Evolutionary conservation across 2,888 invertebrate genomes (phyloP).

Genomic region (Pseudanteris insignis): DNA sequence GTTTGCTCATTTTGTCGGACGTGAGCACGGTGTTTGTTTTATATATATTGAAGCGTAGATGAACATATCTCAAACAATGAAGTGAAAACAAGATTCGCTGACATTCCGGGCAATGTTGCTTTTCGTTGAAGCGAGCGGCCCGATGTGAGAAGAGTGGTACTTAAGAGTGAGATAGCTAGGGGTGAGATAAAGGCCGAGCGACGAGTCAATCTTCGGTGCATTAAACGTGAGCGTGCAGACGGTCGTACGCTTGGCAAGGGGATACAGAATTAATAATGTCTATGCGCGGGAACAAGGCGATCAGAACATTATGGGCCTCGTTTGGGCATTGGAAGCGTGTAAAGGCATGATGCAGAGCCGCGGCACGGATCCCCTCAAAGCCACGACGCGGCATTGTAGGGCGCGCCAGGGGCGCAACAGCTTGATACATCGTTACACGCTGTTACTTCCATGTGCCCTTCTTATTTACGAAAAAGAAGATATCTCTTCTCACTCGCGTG

Average conservation of each 20-base stretch:
- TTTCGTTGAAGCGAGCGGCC: slow-evolving; percentile 33
- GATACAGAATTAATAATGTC: slow-evolving; percentile 65
- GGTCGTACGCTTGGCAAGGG: slow-evolving; percentile 47
- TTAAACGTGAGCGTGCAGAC: slow-evolving; percentile 32
- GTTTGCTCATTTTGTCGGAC: slow-evolving; percentile 22
- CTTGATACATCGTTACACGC: slow-evolving; percentile 67
- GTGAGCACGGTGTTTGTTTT: slow-evolving; percentile 24
- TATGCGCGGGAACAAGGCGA: slow-evolving; percentile 60
- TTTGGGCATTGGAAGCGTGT: slow-evolving; percentile 64
- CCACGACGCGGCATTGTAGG: slow-evolving; percentile 62
- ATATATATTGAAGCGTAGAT: slow-evolving; percentile 36
- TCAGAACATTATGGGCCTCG: slow-evolving; percentile 60
- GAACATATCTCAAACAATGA: slow-evolving; percentile 39
- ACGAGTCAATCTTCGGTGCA: slow-evolving; percentile 47
- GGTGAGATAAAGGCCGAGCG: slow-evolving; percentile 39
- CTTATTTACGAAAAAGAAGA: slow-evolving; percentile 17
- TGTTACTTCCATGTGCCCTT: slow-evolving; percentile 57
- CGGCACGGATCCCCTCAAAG: slow-evolving; percentile 61
- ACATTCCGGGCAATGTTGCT: slow-evolving; percentile 34
- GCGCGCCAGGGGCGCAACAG: slow-evolving; percentile 66
- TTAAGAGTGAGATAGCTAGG: slow-evolving; percentile 34
- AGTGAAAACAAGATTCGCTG: slow-evolving; percentile 35
- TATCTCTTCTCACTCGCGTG: slow-evolving; percentile 18
- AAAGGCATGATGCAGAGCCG: slow-evolving; percentile 61
- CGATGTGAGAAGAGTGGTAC: slow-evolving; percentile 35